Percentiles rank a stretch among this genome's conserved stretches.
Conservation (phyloP, 2,888 invertebrate species). For the Oscheius sp. region DNA sequence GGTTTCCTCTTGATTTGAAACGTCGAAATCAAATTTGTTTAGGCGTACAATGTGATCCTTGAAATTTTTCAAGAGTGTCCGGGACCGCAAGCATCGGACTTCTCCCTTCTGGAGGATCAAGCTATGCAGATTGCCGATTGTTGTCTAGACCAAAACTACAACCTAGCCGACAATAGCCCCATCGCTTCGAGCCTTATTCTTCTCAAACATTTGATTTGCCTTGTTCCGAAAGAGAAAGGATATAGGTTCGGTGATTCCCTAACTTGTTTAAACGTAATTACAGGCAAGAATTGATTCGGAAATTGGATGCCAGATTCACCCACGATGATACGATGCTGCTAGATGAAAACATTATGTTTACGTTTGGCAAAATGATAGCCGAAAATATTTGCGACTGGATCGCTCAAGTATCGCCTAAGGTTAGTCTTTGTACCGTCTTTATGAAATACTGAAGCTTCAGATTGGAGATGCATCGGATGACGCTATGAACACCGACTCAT, state of each 20-base stretch:
- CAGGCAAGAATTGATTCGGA: not conserved
- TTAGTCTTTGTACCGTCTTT: not conserved
- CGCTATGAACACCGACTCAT: constrained; percentile 12
- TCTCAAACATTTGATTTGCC: not conserved
- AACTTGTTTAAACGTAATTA: not conserved
- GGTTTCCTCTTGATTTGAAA: not conserved
- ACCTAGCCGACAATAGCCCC: not conserved
- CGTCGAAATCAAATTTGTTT: not conserved
- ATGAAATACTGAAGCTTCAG: not conserved
- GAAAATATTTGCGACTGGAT: constrained; percentile 12
- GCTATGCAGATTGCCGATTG: not conserved
- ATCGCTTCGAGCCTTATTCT: not conserved
- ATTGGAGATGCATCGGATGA: not conserved
- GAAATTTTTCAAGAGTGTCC: constrained; percentile 10
- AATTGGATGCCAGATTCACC: not conserved
- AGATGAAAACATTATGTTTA: not conserved
- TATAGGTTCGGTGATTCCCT: not conserved
- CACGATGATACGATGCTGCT: not conserved
- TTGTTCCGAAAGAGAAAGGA: constrained; percentile 5
- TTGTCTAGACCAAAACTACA: not conserved
- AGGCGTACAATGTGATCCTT: not conserved
- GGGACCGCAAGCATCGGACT: not conserved
- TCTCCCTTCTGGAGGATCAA: not conserved
- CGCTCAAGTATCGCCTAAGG: not conserved
- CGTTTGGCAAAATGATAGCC: constrained; percentile 2